Evolutionary conservation across 2,797 vertebrate species (phyloP).

Genomic region (Clarias pachynema): DNA sequence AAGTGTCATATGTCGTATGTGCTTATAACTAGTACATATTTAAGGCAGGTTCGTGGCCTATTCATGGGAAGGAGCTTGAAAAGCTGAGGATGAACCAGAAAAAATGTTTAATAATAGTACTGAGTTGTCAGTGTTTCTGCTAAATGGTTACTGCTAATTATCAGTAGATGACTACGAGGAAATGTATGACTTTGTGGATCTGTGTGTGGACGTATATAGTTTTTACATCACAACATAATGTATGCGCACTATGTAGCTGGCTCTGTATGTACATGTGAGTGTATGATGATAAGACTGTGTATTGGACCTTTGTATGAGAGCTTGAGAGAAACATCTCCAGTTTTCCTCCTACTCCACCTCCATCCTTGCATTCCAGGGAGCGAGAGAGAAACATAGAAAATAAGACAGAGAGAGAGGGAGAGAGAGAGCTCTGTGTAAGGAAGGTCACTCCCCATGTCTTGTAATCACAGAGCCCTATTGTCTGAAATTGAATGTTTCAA

Average conservation of each 20-base stretch:
- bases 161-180: conserved; percentile 35
- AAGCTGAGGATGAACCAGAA: conserved; percentile 3
- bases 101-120: background rate
- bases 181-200: conserved; percentile 8
- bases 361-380: conserved; percentile 69
- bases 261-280: background rate
- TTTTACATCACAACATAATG: background rate
- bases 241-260: background rate
- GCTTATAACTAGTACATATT: conserved; percentile 63
- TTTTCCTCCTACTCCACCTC: conserved; percentile 74
- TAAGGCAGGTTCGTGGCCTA: conserved; percentile 26
- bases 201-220: conserved; percentile 18
- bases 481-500: conserved; percentile 64
- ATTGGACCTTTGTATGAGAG: conserved; percentile 50
- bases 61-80: conserved; percentile 1
- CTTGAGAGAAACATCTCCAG: conserved; percentile 44
- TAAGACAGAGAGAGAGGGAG: conserved; percentile 49
- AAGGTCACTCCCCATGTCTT: conserved; percentile 67
- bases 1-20: conserved; percentile 41
- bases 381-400: conserved; percentile 54
- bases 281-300: conserved; percentile 29
- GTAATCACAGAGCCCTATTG: conserved; percentile 74
- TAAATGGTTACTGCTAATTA: background rate
- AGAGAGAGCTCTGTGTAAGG: conserved; percentile 69
- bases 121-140: conserved; percentile 31